These are phyloP conservation scores for Rhaphigaster nebulosa DNA, from an alignment of 2,888 invertebrate species.

Conservation along the genomic window DNA sequence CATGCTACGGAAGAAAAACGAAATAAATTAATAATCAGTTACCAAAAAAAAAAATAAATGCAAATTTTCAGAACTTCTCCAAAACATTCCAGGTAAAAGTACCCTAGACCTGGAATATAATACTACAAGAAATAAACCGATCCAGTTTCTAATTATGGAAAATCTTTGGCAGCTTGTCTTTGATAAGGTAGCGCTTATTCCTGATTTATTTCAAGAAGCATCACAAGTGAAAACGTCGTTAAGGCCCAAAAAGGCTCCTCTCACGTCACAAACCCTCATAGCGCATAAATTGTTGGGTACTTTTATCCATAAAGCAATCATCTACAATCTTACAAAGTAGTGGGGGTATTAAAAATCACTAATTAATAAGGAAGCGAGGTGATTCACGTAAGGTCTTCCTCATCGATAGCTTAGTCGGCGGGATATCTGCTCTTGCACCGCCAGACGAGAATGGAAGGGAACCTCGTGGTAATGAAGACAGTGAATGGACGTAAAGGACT, in stretches of 20 bases:
- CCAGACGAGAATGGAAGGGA: neutral
- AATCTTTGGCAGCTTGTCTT: neutral
- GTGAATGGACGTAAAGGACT: slow-evolving; percentile 19
- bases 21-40: too few species aligned
- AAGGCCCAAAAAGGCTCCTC: too few species aligned
- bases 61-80: too few species aligned
- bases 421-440: neutral
- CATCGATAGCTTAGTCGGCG: neutral
- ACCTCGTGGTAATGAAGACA: neutral
- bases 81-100: too few species aligned
- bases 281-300: too few species aligned
- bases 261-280: too few species aligned
- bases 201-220: too few species aligned
- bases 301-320: neutral
- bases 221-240: too few species aligned
- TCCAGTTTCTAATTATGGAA: neutral
- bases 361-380: neutral
- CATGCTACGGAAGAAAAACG: too few species aligned
- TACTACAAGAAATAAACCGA: neutral
- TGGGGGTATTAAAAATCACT: neutral
- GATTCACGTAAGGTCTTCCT: neutral
- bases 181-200: neutral
- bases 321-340: neutral
- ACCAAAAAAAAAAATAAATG: too few species aligned
- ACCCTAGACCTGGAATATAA: too few species aligned